phyloP scores from a whole-genome alignment of 2,113 vertebrate species.

The Poeciliopsis occidentalis region DNA sequence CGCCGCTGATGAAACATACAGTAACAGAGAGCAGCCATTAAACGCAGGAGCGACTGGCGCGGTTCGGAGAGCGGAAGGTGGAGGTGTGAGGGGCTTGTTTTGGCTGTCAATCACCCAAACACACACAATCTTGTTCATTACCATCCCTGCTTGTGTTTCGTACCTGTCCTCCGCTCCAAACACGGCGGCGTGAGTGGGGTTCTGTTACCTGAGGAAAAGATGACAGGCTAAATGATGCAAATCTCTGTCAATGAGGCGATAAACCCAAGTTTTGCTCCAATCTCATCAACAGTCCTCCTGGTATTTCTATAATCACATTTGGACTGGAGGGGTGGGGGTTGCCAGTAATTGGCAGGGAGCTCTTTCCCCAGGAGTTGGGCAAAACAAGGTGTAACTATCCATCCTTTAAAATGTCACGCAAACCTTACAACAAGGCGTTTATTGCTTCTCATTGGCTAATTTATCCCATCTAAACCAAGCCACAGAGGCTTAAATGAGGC shows the following conservation, averaged over 20 bases:
- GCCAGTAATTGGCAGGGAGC: conserved; percentile 67
- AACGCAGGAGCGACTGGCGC: conserved; percentile 61
- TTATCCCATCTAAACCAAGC: conserved; percentile 45
- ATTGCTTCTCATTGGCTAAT: conserved; percentile 42
- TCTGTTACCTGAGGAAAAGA: conserved; percentile 68
- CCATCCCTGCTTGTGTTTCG: conserved; percentile 62
- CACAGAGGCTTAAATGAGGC: conserved; percentile 76
- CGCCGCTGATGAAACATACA: conserved; percentile 80
- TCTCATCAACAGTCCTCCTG: conserved; percentile 51
- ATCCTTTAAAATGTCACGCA: conserved; percentile 37
- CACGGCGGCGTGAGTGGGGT: conserved; percentile 45
- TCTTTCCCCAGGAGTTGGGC: conserved; percentile 39
- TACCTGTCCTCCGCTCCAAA: conserved; percentile 47
- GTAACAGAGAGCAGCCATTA: conserved; percentile 75
- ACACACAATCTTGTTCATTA: conserved; percentile 71
- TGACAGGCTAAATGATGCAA: conserved; percentile 68
- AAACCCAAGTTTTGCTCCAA: conserved; percentile 59
- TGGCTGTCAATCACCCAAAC: conserved; percentile 26
- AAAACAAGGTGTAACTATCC: conserved; percentile 54
- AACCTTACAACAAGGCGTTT: conserved; percentile 28
- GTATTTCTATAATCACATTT: conserved; percentile 55
- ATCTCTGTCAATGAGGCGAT: conserved; percentile 63
- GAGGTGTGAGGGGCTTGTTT: conserved; percentile 43
- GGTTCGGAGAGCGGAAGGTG: conserved; percentile 42
- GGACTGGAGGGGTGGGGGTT: background rate